These are phyloP conservation scores for Danio albolineatus DNA, from an alignment of 2,797 vertebrate species.

Conservation along the genomic window DNA sequence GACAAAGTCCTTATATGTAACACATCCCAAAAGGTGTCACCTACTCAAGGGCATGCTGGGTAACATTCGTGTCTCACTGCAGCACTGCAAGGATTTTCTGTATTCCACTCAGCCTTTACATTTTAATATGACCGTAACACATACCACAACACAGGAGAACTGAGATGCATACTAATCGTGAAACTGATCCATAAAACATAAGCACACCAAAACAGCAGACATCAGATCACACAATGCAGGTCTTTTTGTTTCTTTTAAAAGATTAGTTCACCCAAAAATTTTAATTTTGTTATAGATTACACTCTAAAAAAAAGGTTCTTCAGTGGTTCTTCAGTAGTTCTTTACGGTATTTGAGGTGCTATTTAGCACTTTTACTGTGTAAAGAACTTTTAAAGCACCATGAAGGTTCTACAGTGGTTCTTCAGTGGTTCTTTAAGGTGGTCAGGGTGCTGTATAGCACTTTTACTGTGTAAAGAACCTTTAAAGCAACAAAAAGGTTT, in stretches of 20 bases:
- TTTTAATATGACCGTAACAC: conserved; percentile 1
- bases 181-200: conserved; percentile 13
- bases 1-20: background rate
- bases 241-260: background rate
- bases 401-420: no score
- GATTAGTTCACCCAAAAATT: no score
- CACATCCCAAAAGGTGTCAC: background rate
- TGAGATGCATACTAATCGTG: conserved; percentile 3
- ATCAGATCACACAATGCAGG: background rate
- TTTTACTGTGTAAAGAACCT: no score
- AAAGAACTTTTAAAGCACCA: no score
- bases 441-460: no score
- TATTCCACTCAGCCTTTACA: conserved; percentile 1
- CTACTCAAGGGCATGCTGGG: background rate
- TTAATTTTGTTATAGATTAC: no score
- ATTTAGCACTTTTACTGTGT: no score
- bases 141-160: conserved; percentile 23
- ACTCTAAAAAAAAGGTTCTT: no score
- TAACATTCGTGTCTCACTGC: background rate
- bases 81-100: background rate
- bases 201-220: background rate
- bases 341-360: no score
- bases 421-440: no score
- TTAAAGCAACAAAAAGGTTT: no score
- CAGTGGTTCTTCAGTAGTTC: no score